Evolutionary conservation across 1,140 invertebrate genomes (phyloP).

Genomic region (Anastatus disparis): DNA sequence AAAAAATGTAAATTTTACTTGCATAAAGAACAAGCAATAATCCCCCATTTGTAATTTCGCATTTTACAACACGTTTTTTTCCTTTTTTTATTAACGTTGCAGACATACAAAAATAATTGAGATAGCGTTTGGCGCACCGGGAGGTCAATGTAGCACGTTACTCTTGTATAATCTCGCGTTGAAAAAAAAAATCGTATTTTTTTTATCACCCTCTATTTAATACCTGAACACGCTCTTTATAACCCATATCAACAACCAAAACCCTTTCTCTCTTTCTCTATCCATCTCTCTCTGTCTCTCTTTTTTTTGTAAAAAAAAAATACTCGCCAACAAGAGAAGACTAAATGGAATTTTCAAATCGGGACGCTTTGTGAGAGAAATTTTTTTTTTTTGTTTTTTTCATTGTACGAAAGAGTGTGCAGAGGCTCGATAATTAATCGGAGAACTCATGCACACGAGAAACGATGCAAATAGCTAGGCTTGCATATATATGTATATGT

Average conservation of each 20-base stretch:
- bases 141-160: conserved; percentile 19
- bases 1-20: conserved; percentile 33
- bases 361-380: neutral
- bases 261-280: neutral
- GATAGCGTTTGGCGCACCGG: neutral
- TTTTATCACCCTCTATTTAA: conserved; percentile 11
- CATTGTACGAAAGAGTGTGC: neutral
- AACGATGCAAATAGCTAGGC: neutral
- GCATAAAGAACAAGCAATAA: conserved; percentile 36
- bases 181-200: no score
- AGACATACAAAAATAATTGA: conserved; percentile 36
- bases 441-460: no score
- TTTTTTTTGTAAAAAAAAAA: neutral
- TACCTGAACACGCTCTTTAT: conserved; percentile 22
- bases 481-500: no score
- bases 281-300: neutral
- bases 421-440: conserved; percentile 8
- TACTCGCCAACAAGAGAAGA: no score
- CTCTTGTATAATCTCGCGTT: conserved; percentile 36
- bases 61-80: no score
- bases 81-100: no score
- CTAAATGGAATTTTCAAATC: conserved; percentile 19
- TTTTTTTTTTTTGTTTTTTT: neutral
- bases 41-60: conserved; percentile 34
- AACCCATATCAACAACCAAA: conserved; percentile 7